Percentiles rank a stretch among this genome's conserved stretches.
phyloP scores from a whole-genome alignment of 1,140 invertebrate genomes.

The Trialeurodes vaporariorum region DNA sequence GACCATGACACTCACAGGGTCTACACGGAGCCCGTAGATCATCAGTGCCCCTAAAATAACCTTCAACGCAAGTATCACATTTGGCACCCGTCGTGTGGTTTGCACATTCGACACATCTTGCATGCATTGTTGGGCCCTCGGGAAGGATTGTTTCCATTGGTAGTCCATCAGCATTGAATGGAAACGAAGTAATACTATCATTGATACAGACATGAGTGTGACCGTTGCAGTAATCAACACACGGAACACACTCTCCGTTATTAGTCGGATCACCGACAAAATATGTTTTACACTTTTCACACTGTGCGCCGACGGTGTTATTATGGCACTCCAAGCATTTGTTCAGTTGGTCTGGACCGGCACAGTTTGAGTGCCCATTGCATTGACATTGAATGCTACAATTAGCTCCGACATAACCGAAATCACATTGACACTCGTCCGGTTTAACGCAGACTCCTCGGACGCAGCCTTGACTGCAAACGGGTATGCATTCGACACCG shows the following conservation, averaged over 20 bases:
- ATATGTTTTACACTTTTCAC: constrained; percentile 53
- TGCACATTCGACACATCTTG: constrained; percentile 63
- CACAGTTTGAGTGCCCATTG: constrained; percentile 87
- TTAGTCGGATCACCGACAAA: constrained; percentile 60
- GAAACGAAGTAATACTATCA: constrained; percentile 38
- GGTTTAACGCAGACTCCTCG: constrained; percentile 76
- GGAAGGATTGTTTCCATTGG: constrained; percentile 17
- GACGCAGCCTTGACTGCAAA: constrained; percentile 76
- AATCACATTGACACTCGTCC: constrained; percentile 77
- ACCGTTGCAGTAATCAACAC: constrained; percentile 76
- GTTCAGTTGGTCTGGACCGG: constrained; percentile 67
- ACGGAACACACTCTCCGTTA: constrained; percentile 75
- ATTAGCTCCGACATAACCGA: constrained; percentile 88
- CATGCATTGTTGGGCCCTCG: constrained; percentile 25
- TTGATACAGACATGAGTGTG: constrained; percentile 73
- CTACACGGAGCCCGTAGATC: constrained; percentile 18
- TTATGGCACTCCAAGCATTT: constrained; percentile 77
- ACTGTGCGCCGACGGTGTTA: constrained; percentile 57
- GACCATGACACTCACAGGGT: constrained; percentile 80
- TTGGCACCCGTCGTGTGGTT: constrained; percentile 72
- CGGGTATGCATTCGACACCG: constrained; percentile 27
- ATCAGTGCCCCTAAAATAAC: constrained; percentile 12
- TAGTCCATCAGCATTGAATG: constrained; percentile 17
- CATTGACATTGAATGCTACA: constrained; percentile 89
- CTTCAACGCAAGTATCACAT: constrained; percentile 72